Percentiles rank a stretch among this genome's conserved stretches.
Evolutionary conservation across 1,140 invertebrate species (phyloP).

Genomic region (Anastrepha ludens): DNA sequence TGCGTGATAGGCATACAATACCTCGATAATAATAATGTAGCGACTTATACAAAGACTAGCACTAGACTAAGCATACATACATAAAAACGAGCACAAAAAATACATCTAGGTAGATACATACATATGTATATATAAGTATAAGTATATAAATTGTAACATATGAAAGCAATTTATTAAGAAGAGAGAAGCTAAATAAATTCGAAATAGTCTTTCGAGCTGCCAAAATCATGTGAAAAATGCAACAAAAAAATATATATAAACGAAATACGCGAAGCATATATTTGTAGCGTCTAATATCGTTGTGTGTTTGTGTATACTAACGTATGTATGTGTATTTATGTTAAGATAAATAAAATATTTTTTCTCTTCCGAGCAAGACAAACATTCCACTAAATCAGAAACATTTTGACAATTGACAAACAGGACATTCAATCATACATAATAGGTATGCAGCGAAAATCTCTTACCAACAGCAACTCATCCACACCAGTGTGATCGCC

Average conservation of each 20-base stretch:
- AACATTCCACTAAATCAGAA: slow-evolving; percentile 48
- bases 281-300: too few relatives aligned
- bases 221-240: too few relatives aligned
- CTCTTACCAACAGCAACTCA: slow-evolving; percentile 51
- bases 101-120: not conserved
- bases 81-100: not conserved
- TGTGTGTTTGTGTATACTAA: too few relatives aligned
- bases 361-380: not conserved
- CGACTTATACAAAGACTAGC: not conserved
- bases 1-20: not conserved
- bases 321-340: too few relatives aligned
- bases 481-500: slow-evolving; percentile 23
- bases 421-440: slow-evolving; percentile 38
- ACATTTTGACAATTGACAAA: slow-evolving; percentile 33
- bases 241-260: too few relatives aligned
- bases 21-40: not conserved
- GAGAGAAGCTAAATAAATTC: too few relatives aligned
- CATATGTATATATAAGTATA: not conserved
- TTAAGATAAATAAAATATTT: not conserved
- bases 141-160: not conserved
- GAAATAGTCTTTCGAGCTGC: too few relatives aligned
- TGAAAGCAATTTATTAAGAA: too few relatives aligned
- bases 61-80: not conserved
- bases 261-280: too few relatives aligned
- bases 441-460: slow-evolving; percentile 13